Percentiles rank a stretch among this genome's conserved stretches.
phyloP scores from a whole-genome alignment of 1,140 invertebrate genomes.

The Phortica variegata region DNA sequence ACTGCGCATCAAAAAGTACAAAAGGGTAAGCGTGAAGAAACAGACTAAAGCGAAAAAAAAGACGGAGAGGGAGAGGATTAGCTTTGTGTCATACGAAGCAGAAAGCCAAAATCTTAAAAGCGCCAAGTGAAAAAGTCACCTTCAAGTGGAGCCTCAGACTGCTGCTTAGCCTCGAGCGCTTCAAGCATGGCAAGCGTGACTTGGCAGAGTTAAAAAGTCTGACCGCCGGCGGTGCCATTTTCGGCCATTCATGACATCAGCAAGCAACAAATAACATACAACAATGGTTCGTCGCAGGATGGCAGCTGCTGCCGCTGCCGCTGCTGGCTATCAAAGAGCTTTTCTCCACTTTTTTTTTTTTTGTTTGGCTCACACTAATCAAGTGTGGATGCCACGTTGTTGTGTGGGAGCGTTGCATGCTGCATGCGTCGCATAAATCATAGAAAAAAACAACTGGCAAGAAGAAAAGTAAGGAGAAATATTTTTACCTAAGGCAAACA shows the following conservation, averaged over 20 bases:
- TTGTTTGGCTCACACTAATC: slow-evolving; percentile 31
- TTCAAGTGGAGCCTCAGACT: slow-evolving; percentile 16
- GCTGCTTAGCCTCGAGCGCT: slow-evolving; percentile 22
- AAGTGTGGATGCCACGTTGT: slow-evolving; percentile 47
- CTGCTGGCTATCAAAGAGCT: too few relatives aligned
- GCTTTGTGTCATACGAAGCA: slow-evolving; percentile 1
- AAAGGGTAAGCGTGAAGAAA: background rate
- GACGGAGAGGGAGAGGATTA: background rate
- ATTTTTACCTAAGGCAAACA: slow-evolving; percentile 2
- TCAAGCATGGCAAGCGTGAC: background rate
- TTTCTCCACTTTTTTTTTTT: too few relatives aligned
- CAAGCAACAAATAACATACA: background rate
- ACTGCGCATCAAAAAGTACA: slow-evolving; percentile 41
- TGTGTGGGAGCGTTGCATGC: too few relatives aligned
- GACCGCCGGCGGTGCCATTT: slow-evolving; percentile 37
- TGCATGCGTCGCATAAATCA: too few relatives aligned
- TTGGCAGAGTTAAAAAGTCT: background rate
- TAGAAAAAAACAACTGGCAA: too few relatives aligned
- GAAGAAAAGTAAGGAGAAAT: too few relatives aligned
- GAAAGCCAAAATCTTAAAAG: background rate
- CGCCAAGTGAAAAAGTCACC: slow-evolving; percentile 36
- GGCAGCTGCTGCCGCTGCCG: slow-evolving; percentile 1
- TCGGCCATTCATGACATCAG: background rate
- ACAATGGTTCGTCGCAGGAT: slow-evolving; percentile 19
- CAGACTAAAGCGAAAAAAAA: background rate